Base-by-base conservation (phyloP, 2,888 invertebrate species). In the Eupeodes latifasciatus region DNA sequence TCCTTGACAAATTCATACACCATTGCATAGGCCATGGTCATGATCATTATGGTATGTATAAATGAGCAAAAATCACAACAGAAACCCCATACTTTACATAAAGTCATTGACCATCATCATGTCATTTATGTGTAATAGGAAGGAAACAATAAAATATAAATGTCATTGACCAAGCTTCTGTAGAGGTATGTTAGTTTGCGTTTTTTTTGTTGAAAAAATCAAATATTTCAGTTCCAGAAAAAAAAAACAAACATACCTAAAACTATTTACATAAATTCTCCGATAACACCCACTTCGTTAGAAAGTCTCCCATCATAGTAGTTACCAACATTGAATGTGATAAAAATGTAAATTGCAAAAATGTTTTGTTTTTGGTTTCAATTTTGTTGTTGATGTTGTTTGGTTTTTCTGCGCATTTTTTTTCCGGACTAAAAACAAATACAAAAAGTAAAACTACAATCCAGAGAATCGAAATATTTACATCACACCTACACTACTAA, bases 291-390 rank as follows among this genome's bases (percentile, higher is more conserved):
- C 44, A 47, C 85, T 27, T 69, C 47, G 53, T 11, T 19, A 12
- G 61, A 71, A 71, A 71, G 69, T 71, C 27, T 74, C 34, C 47
- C 34, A n/a, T 14, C 49, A 61, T 36, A 27, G 27, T 27, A 27
- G 27, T 27, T 27, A 27, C 27, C 27, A 27, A 55, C 53, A 62
- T 40, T 47, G 47, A 62, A 67, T 80, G 62, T 59, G 57, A 47
- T 47, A 77, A 87, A 87, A 87, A 87, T 87, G 87, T 76, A 67
- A 87, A 84, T 84, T 57, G 62, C 75, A 87, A 71, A 87, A 71
- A 80, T 79, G 71, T 67, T 80, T 66, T 47, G 7, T 47, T 66
- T 66, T 66, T 62, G 62, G 4, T 67, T 67, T 49, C 40, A 51
- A 51, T 40, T 9, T 67, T 51, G 2, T 11, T 51, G 5, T 5